Conservation (phyloP, 2,888 invertebrate species). For the Lasioglossum calceatum region DNA sequence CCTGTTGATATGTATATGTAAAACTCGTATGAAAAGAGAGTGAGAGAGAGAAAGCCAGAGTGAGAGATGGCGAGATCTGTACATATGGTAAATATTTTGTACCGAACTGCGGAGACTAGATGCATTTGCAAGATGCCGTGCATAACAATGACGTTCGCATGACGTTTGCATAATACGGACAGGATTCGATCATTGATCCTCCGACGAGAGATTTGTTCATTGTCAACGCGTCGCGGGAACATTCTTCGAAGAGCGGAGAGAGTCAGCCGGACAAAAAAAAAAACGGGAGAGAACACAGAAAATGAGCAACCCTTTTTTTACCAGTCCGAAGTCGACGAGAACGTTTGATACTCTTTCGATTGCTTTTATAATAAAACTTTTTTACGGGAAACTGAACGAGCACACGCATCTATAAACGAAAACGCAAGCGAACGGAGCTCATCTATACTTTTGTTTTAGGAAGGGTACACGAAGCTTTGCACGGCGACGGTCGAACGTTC, state of each 20-base stretch:
- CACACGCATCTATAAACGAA: neutral
- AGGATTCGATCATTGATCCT: conserved; percentile 20
- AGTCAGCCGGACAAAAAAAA: neutral
- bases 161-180: conserved; percentile 43
- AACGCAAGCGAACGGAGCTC: conserved; percentile 13
- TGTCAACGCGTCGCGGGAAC: neutral
- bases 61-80: conserved; percentile 56
- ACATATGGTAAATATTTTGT: conserved; percentile 74
- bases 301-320: neutral
- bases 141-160: conserved; percentile 39
- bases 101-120: conserved; percentile 56
- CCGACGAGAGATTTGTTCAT: conserved; percentile 5
- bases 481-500: conserved; percentile 10
- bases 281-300: neutral
- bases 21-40: conserved; percentile 8
- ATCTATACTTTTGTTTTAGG: conserved; percentile 11
- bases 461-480: neutral
- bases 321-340: neutral
- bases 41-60: conserved; percentile 21
- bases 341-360: conserved; percentile 22
- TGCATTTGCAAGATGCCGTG: conserved; percentile 57
- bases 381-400: conserved; percentile 12
- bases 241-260: neutral
- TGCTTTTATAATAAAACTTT: conserved; percentile 39
- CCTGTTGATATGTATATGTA: conserved; percentile 36